phyloP scores from a whole-genome alignment of 2,888 invertebrate genomes.

The Periphyllus acericola region DNA sequence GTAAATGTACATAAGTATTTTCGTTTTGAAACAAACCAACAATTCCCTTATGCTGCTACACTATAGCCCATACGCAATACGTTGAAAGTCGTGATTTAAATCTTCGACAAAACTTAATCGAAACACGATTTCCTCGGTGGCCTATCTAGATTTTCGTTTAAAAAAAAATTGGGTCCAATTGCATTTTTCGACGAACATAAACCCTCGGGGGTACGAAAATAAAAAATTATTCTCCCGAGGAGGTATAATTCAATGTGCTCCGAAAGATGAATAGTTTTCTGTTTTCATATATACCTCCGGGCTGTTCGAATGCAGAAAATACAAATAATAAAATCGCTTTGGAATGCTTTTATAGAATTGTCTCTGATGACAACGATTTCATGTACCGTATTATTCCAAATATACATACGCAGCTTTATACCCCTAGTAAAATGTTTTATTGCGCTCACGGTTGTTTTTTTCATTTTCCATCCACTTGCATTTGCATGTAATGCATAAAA shows the following conservation, averaged over 20 bases:
- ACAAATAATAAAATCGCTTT: slow-evolving; percentile 28
- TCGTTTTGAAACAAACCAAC: background rate
- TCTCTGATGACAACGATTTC: background rate
- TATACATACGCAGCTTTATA: background rate
- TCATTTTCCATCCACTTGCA: too few relatives aligned
- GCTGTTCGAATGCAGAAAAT: slow-evolving; percentile 32
- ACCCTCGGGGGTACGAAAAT: slow-evolving; percentile 8
- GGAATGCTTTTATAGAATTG: background rate
- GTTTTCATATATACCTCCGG: background rate
- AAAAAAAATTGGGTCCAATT: slow-evolving; percentile 24
- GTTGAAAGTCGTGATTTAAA: slow-evolving; percentile 31
- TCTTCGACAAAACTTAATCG: slow-evolving; percentile 19
- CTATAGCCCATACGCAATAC: background rate
- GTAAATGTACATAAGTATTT: too few relatives aligned
- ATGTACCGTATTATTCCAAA: background rate
- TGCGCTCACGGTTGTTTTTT: background rate
- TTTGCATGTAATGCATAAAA: background rate
- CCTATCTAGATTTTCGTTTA: background rate
- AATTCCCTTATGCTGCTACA: slow-evolving; percentile 6
- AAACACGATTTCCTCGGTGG: slow-evolving; percentile 33
- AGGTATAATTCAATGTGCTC: slow-evolving; percentile 18
- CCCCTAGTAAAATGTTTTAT: background rate
- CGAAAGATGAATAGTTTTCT: slow-evolving; percentile 16
- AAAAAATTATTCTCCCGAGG: slow-evolving; percentile 23
- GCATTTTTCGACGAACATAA: slow-evolving; percentile 24